Percentiles rank a stretch among this genome's conserved stretches.
These are phyloP conservation scores for Mystacornis crossleyi DNA, from an alignment of 2,113 vertebrate species.

Conservation along the genomic window DNA sequence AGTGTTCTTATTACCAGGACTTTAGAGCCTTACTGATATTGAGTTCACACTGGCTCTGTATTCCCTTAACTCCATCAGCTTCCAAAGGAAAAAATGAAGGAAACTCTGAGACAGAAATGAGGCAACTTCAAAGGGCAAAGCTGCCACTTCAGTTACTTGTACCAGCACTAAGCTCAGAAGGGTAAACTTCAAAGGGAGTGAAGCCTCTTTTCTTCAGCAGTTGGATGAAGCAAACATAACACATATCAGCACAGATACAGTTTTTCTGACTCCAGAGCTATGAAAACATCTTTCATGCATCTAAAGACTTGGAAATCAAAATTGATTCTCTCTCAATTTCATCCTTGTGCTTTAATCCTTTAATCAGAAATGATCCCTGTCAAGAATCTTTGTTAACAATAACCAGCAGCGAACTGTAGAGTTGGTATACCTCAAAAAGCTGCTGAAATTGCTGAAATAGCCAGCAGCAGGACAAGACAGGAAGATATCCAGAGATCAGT, in stretches of 20 bases:
- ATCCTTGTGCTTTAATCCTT: not conserved
- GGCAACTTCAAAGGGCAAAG: not conserved
- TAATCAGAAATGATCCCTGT: not conserved
- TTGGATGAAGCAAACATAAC: not conserved
- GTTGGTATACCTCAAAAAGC: not conserved
- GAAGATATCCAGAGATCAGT: not conserved
- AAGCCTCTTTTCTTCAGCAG: not conserved
- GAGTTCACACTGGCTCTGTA: not conserved
- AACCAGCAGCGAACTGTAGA: not conserved
- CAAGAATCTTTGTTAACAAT: not conserved
- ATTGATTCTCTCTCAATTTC: not conserved
- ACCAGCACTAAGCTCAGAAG: not conserved
- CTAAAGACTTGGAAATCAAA: not conserved
- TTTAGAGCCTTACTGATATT: not conserved
- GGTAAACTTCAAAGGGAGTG: constrained; percentile 1
- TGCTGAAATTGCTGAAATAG: not conserved
- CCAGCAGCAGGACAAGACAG: not conserved
- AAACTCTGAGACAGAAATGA: constrained; percentile 8
- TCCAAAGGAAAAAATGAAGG: not conserved
- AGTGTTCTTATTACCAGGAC: not conserved
- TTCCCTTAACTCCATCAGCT: not conserved
- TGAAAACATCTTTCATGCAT: not conserved
- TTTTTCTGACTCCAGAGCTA: not conserved
- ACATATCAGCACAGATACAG: not conserved
- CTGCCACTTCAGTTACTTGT: not conserved